Base-by-base conservation (phyloP, 2,888 invertebrate genomes). In the Craniophora ligustri region DNA sequence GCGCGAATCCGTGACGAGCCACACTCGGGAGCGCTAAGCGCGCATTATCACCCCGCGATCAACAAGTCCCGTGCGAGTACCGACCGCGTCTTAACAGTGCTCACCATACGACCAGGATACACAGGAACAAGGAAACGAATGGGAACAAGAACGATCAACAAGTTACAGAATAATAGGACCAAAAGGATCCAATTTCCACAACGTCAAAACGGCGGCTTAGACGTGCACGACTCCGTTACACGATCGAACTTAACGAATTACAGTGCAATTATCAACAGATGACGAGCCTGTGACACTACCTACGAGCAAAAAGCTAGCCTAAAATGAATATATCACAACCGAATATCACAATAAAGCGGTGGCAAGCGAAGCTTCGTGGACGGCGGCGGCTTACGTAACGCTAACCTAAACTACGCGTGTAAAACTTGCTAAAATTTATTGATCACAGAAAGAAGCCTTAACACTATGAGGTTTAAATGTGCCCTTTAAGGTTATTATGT, bases 1-100 rank as follows among this genome's bases (percentile, higher is more conserved):
- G 95, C 88, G 95, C 95, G 89, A 95, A 94, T 77, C 95, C 95
- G 95, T 95, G 95, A 78, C 95, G 95, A 94, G 95, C 95, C 95
- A 95, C 95, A 78, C 82, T 92, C 83, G 85, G 73, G 81, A 81
- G 86, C 90, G 86, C 90, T 89, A 88, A 72, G 72, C 87, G 89
- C 89, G 87, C 88, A 87, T 89, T 71, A 80, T 79, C 86, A 90
- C 88, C 84, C 76, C 78, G 75, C 77, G 77, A 71, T 81, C 84
- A 85, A 87, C 87, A 85, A 87, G 85, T 83, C 77, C 62, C 76
- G 75, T 81, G 78, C 76, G 76, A 65, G 75, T 57, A 62, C 73
- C 63, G 59, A 70, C 57, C 56, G 68, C 70, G 61, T 66, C 55
- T 72, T 66, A 75, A 69, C 74, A 75, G 76, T 76, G 81, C 83